Conservation (phyloP, 2,888 invertebrate species). For the Diplolepis rosae region DNA sequence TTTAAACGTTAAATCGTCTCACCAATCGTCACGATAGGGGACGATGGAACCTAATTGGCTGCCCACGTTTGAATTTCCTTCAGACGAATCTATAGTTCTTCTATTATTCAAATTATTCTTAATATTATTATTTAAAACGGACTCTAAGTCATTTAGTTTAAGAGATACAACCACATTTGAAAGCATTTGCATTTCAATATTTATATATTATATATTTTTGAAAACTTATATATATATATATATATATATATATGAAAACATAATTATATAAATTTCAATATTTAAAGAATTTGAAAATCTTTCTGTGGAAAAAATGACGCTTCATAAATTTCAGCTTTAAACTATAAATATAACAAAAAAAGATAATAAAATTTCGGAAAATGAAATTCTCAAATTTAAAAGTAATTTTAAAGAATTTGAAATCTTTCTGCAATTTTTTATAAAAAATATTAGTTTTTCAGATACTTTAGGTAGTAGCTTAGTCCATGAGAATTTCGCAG, state of each 20-base stretch:
- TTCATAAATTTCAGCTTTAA: no score
- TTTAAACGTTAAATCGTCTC: conserved; percentile 62
- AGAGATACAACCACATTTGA: no score
- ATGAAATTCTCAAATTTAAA: background rate
- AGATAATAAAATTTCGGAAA: no score
- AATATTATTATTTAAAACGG: background rate
- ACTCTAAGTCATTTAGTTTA: no score
- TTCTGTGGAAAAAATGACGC: background rate
- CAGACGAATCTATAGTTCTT: background rate
- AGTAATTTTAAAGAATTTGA: background rate
- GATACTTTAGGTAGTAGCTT: no score
- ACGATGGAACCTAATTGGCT: conserved; percentile 58
- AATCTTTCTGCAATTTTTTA: no score
- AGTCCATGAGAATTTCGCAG: conserved; percentile 16
- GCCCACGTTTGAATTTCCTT: conserved; percentile 60
- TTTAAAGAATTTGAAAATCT: background rate
- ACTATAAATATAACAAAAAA: no score
- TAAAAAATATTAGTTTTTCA: background rate
- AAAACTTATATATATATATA: no score
- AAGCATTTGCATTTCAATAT: no score
- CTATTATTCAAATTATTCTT: background rate
- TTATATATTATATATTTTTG: background rate
- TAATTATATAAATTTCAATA: background rate
- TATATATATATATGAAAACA: background rate
- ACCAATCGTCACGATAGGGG: conserved; percentile 58